phyloP scores from a whole-genome alignment of 2,797 vertebrate genomes.

The Coregonus sp. region DNA sequence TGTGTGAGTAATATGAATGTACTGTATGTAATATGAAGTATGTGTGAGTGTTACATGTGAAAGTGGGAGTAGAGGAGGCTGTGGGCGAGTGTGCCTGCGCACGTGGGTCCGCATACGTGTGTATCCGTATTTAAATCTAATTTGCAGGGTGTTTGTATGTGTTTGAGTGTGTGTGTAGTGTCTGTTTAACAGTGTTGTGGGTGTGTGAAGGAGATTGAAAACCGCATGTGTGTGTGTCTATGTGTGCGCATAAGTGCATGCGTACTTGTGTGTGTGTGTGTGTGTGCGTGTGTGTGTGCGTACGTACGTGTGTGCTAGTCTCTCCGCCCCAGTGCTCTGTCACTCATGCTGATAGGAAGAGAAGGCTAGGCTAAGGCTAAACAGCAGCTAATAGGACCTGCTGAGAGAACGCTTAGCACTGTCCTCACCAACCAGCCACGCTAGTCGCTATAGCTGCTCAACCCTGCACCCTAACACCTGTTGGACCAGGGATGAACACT shows the following conservation, averaged over 20 bases:
- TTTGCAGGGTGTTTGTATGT: not conserved
- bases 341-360: conserved; percentile 69
- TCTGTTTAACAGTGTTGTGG: not conserved
- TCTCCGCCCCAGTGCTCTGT: conserved; percentile 54
- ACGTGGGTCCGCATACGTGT: not conserved
- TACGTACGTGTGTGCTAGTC: not conserved
- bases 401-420: conserved; percentile 50
- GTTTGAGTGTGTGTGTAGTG: not conserved
- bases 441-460: not conserved
- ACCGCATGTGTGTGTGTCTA: not conserved
- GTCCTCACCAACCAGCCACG: conserved; percentile 8
- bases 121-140: not conserved
- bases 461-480: not conserved
- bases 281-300: not conserved
- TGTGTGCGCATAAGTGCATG: not conserved
- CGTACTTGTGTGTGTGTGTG: not conserved
- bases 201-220: too few species aligned
- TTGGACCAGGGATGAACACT: not conserved
- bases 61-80: not conserved
- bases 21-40: not conserved
- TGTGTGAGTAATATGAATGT: conserved; percentile 16
- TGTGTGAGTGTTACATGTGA: not conserved
- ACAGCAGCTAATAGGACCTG: conserved; percentile 44
- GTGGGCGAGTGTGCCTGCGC: not conserved
- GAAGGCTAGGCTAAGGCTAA: conserved; percentile 61